phyloP scores from a whole-genome alignment of 2,888 invertebrate species.

The Ectemnius cavifrons region DNA sequence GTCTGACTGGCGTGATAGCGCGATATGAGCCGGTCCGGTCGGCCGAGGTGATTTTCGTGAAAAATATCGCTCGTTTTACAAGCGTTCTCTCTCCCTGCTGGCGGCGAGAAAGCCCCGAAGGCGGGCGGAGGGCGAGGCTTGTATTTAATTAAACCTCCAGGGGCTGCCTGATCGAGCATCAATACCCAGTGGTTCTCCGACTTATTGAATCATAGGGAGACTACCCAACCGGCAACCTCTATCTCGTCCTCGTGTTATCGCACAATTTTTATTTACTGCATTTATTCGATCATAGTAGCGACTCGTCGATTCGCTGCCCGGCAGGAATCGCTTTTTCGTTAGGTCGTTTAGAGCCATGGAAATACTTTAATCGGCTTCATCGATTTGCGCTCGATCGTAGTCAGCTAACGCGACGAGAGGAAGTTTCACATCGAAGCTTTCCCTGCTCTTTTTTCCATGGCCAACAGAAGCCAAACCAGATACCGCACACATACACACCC shows the following conservation, averaged over 20 bases:
- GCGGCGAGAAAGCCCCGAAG: slow-evolving; percentile 32
- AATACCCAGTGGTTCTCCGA: slow-evolving; percentile 75
- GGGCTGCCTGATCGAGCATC: slow-evolving; percentile 76
- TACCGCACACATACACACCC: neutral
- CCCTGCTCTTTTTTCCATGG: neutral
- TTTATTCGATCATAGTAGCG: neutral
- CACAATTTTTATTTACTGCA: slow-evolving; percentile 20
- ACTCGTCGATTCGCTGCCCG: neutral
- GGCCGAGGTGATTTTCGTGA: slow-evolving; percentile 64
- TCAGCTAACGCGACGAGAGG: no score
- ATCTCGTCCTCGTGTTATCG: slow-evolving; percentile 37
- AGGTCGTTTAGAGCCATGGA: neutral
- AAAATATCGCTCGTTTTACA: slow-evolving; percentile 72
- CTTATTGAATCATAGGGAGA: slow-evolving; percentile 44
- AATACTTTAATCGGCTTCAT: slow-evolving; percentile 10
- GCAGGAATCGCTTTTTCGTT: slow-evolving; percentile 2
- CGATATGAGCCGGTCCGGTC: slow-evolving; percentile 54
- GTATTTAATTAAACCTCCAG: slow-evolving; percentile 77
- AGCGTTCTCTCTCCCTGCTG: slow-evolving; percentile 17
- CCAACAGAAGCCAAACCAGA: neutral
- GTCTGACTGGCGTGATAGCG: slow-evolving; percentile 42
- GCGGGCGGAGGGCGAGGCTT: slow-evolving; percentile 62
- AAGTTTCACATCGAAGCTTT: no score
- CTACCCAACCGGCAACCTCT: slow-evolving; percentile 19
- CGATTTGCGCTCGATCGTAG: slow-evolving; percentile 5